Evolutionary conservation across 2,797 vertebrate genomes (phyloP), one percentile per base, ranked within the genome.

Genomic region (Knipowitschia caucasica): DNA sequence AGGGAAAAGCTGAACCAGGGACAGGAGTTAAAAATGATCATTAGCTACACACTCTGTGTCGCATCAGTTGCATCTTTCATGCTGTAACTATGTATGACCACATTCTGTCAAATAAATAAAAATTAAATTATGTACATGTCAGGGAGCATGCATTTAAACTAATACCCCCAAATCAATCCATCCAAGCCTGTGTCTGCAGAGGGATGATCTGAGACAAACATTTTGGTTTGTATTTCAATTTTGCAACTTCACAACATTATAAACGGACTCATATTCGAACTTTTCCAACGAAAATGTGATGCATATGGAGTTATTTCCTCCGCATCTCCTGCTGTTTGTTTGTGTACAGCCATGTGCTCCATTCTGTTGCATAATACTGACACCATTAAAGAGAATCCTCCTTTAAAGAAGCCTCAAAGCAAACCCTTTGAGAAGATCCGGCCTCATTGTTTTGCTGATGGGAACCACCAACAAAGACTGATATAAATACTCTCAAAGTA

Each of bases 361-460:
- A n/a, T n/a, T n/a, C n/a, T n/a, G 71, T 82, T 88, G 84, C 75
- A 83, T 88, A 87, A 83, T 82, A 72, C 73, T 77, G 79, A 85
- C 81, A 86, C 79, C 73, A 83, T 86, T 80, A 76, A 36, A 78
- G 74, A 78, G 64, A 77, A 72, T 69, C 52, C 80, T 73, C 73
- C 74, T 74, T 81, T 56, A 67, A 81, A 77, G 69, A 49, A 81
- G 49, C 58, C 71, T 70, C 64, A 51, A 62, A 55, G 23, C 38
- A 44, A 72, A 53, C 66, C 36, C 67, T 60, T 65, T 60, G 46
- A 45, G 46, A 54, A 56, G 36, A 46, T 54, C 50, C 31, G 55
- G 62, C 21, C 59, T 72, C 60, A 68, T 72, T 68, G 66, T 86
- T 49, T 65, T 66, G 61, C 54, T 47, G 24, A 46, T 69, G 34